These are phyloP conservation scores for Phaetusa simplex DNA, from an alignment of 2,113 vertebrate genomes.

Conservation along the genomic window DNA sequence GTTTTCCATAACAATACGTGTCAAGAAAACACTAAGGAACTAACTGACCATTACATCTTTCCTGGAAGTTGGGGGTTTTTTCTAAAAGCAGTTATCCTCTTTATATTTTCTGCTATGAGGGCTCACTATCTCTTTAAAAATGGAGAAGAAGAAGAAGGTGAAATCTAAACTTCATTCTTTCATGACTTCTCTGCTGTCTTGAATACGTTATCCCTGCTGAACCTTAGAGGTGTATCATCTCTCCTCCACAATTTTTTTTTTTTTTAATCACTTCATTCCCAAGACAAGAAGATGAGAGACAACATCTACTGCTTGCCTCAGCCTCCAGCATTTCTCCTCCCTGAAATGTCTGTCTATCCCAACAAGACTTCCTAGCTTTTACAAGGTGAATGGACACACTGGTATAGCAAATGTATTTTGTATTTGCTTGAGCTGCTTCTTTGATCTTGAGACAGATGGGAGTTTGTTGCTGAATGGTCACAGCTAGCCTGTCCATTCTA, in stretches of 20 bases:
- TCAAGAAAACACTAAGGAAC: not conserved
- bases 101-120: not conserved
- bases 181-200: not conserved
- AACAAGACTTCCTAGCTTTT: not conserved
- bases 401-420: not conserved
- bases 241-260: not conserved
- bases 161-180: not conserved
- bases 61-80: not conserved
- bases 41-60: not conserved
- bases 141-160: not conserved
- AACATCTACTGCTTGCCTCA: not conserved
- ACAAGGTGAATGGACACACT: not conserved
- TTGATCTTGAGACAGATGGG: not conserved
- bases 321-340: not conserved
- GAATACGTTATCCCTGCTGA: not conserved
- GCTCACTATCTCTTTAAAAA: not conserved
- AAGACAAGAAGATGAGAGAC: not conserved
- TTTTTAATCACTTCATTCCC: not conserved
- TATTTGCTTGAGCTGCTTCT: not conserved
- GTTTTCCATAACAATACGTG: not conserved
- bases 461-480: rapidly evolving
- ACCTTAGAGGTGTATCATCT: not conserved
- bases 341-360: not conserved
- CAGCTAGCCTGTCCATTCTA: not conserved
- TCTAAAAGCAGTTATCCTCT: not conserved